A percentile compares a stretch with the other conserved stretches of the same genome.
Evolutionary conservation across 2,888 invertebrate genomes (phyloP).

Genomic region (Sericinus montela): DNA sequence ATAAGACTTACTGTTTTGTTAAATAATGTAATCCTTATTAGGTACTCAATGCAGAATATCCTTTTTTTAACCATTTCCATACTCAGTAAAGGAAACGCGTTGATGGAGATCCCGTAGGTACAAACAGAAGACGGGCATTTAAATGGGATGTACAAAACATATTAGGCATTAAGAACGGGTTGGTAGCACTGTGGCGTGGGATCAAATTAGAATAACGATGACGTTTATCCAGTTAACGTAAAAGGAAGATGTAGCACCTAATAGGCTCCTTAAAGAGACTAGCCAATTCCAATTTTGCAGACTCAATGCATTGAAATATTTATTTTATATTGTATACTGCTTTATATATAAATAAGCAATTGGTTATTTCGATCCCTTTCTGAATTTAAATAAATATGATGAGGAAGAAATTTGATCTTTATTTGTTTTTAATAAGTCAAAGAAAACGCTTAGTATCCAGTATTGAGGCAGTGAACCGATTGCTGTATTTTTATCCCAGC

Average conservation of each 20-base stretch:
- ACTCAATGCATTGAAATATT: too few relatives aligned
- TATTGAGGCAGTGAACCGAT: too few relatives aligned
- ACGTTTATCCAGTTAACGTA: constrained; percentile 6
- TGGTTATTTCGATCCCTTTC: too few relatives aligned
- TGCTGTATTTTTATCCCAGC: too few relatives aligned
- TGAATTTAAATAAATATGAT: too few relatives aligned
- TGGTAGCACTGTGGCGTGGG: neutral
- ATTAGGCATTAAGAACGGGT: constrained; percentile 10
- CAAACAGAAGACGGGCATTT: constrained; percentile 7
- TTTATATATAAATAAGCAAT: too few relatives aligned
- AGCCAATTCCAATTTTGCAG: neutral
- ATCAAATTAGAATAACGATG: constrained; percentile 11
- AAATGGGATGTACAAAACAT: constrained; percentile 10
- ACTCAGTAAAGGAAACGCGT: constrained; percentile 2
- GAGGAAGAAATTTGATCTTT: too few relatives aligned
- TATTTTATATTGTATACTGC: too few relatives aligned
- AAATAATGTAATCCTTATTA: neutral
- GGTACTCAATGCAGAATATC: too few relatives aligned
- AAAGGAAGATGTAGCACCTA: constrained; percentile 6
- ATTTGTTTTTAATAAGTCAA: too few relatives aligned
- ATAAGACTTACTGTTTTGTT: neutral
- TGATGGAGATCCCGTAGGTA: neutral
- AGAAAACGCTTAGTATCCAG: too few relatives aligned
- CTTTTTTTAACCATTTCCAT: neutral
- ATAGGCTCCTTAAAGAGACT: constrained; percentile 7